Base-by-base conservation (phyloP, 2,888 invertebrate genomes). In the Lycia hirtaria region DNA sequence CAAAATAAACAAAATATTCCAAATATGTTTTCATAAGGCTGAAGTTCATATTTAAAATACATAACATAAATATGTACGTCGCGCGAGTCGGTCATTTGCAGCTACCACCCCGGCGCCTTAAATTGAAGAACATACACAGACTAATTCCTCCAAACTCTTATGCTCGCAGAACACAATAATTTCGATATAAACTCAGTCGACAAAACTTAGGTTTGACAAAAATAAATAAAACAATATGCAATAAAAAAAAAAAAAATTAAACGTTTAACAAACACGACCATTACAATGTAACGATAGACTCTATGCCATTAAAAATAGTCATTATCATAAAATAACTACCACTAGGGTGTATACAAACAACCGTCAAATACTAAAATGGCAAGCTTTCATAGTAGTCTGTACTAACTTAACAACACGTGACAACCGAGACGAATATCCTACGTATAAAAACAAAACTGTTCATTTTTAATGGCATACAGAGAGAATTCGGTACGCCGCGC, bases 221-320 rank as follows among this genome's bases (percentile, higher is more conserved):
- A 65, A 62, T 57, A 62, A 62, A 44, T 32, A 24, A 32, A 48
- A 33, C 51, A 64, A 60, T 60, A 59, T 60, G 62, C 62, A 70
- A 69, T 60, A 53, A 70, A 71, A n/a, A 58, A 67, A 24, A 52
- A 69, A 70, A 26, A 41, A 15, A 61, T 72, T 67, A 65, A 60
- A 67, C 41, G 56, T 62, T 64, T 61, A 66, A 67, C 58, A 68
- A 67, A 66, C 49, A 61, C 65, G 56, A 69, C 56, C 41, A 17
- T 51, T 41, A 52, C 37, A 41, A 43, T 32, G 47, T 35, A 41
- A 41, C 20, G 56, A 53, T 52, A 20, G 44, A 60, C 51, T 67
- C 65, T 65, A 69, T 71, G 79, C 75, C 71, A 74, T 71, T 71
- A 41, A 72, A 71, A 73, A 69, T 38, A 70, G 66, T 64, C 30